A percentile compares a stretch with the other conserved stretches of the same genome.
Evolutionary conservation across 2,888 invertebrate genomes (phyloP).

Genomic region (Tholera decimalis): DNA sequence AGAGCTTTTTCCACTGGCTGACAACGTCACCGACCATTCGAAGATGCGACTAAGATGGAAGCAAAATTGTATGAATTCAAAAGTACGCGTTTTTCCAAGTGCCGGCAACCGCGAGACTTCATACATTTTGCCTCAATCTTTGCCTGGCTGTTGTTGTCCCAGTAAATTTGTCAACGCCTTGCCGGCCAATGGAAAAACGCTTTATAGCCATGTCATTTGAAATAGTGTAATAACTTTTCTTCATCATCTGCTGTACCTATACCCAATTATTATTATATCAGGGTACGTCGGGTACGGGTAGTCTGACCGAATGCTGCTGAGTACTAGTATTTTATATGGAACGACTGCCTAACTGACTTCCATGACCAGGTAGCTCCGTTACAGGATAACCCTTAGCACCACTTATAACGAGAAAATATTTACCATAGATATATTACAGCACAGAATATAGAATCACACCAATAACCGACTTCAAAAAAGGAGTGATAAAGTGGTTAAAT

Average conservation of each 20-base stretch:
- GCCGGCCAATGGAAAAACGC: conserved; percentile 44
- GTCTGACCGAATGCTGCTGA: too few relatives aligned
- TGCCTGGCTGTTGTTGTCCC: background rate
- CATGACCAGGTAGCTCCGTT: too few relatives aligned
- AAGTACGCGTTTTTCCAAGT: conserved; percentile 32
- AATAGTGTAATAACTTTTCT: too few relatives aligned
- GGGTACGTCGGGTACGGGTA: too few relatives aligned
- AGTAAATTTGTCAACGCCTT: background rate
- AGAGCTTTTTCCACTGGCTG: conserved; percentile 1
- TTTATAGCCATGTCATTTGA: background rate
- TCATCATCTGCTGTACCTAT: too few relatives aligned
- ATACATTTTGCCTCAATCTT: conserved; percentile 45
- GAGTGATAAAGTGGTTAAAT: too few relatives aligned
- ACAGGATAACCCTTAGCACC: too few relatives aligned
- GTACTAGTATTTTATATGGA: too few relatives aligned
- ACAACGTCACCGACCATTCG: background rate
- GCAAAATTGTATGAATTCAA: conserved; percentile 46
- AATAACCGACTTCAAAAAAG: too few relatives aligned
- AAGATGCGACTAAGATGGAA: conserved; percentile 19
- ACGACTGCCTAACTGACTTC: too few relatives aligned
- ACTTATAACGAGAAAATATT: background rate
- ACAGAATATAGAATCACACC: background rate
- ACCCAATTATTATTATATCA: too few relatives aligned
- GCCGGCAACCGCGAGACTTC: conserved; percentile 10
- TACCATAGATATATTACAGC: background rate